Evolutionary conservation across 2,888 invertebrate species (phyloP).

Genomic region (Drosophila robusta): DNA sequence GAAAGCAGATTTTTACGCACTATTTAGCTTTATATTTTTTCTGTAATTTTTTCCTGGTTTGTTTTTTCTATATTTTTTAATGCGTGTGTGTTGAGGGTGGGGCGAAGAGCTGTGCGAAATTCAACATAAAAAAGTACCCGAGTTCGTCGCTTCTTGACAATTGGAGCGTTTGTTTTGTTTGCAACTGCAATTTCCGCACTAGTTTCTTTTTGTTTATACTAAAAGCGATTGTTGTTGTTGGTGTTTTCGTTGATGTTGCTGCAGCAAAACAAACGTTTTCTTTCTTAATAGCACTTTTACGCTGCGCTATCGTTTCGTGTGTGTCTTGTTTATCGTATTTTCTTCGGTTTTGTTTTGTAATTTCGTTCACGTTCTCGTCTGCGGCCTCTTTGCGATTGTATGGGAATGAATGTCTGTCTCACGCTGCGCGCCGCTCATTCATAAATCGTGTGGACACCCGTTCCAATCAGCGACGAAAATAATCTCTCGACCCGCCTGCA

Average conservation of each 20-base stretch:
- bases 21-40: conserved; percentile 67
- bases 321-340: conserved; percentile 63
- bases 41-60: conserved; percentile 39
- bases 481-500: conserved; percentile 35
- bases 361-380: conserved; percentile 73
- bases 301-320: conserved; percentile 52
- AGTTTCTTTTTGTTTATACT: conserved; percentile 50
- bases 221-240: conserved; percentile 30
- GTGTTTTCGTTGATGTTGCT: conserved; percentile 28
- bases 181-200: conserved; percentile 74
- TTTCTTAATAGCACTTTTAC: conserved; percentile 68
- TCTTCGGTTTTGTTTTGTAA: conserved; percentile 59
- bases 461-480: conserved; percentile 36
- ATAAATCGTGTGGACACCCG: conserved; percentile 57
- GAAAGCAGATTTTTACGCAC: conserved; percentile 76
- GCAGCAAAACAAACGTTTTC: conserved; percentile 75
- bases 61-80: conserved; percentile 20
- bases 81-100: background rate
- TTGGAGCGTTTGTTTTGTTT: conserved; percentile 75
- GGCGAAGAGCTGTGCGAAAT: conserved; percentile 53
- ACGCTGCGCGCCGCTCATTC: conserved; percentile 72
- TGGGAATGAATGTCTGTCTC: conserved; percentile 48
- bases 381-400: conserved; percentile 28
- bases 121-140: conserved; percentile 45
- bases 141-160: conserved; percentile 53